Base-by-base conservation (phyloP, 2,797 vertebrate genomes). In the Sebastes diploproa region DNA sequence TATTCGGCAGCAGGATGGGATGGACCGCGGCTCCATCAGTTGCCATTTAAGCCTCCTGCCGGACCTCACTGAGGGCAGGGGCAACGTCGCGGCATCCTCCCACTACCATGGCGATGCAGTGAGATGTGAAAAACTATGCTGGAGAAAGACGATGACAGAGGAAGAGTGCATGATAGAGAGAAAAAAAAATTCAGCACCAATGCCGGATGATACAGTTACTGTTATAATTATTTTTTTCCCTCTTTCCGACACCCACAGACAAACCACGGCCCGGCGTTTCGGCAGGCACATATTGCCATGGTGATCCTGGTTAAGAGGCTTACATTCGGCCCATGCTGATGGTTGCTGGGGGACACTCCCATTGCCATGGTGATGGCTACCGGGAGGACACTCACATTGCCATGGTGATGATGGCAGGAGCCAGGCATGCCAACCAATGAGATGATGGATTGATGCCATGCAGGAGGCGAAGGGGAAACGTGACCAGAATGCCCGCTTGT, bases 311-410 rank as follows among this genome's bases (percentile, higher is more conserved):
- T 92, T 94, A 95, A 95, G 94, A 95, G 91, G 94, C 93, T 95
- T 95, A 94, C 91, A 91, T 93, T 93, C 72, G 86, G 88, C 93
- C 93, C 93, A 94, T 94, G 93, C 83, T 91, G 92, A 88, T 91
- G 89, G 93, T 94, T 95, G 93, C 94, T 91, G 90, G 90, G 93
- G 94, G 93, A 94, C 94, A 95, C 94, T 95, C 93, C 94, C 94
- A 95, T 95, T 90, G 89, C 94, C 93, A 95, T 95, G 94, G 94
- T 90, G 92, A 95, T 94, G 93, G 92, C 92, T 93, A 94, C 90
- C 83, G 77, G 94, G 93, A 94, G 92, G 93, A 95, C 92, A 94
- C 94, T 93, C 91, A 74, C 91, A 94, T 94, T 93, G 92, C 94
- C 94, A 94, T 95, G 94, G 94, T 94, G 94, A 95, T 90, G 92